Conservation (phyloP, 2,797 vertebrate genomes). For the Myoxocephalus aenaeus region DNA sequence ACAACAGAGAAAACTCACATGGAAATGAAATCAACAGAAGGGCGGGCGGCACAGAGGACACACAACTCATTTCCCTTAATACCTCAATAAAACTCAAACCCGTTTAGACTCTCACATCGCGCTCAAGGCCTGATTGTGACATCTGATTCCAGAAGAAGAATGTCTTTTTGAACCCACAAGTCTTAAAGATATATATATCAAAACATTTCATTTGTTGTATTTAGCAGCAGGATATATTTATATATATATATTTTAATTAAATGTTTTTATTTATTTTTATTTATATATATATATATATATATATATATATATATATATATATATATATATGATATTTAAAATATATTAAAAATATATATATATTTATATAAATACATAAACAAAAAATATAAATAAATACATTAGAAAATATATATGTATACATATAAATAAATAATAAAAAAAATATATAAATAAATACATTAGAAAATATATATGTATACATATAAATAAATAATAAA, state of each 20-base stretch:
- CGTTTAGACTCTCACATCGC: constrained; percentile 57
- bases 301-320: background rate
- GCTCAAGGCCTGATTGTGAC: constrained; percentile 65
- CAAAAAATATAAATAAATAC: too few species aligned
- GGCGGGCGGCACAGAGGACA: constrained; percentile 54
- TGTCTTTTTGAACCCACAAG: constrained; percentile 47
- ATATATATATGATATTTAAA: too few species aligned
- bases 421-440: too few species aligned
- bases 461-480: too few species aligned
- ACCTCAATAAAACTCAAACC: constrained; percentile 71
- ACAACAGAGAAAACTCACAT: constrained; percentile 50
- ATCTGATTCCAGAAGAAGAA: constrained; percentile 62
- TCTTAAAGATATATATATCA: background rate
- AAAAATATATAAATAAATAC: too few species aligned
- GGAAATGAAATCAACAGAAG: constrained; percentile 79
- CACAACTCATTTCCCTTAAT: constrained; percentile 77
- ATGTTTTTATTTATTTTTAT: background rate
- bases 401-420: too few species aligned
- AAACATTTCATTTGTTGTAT: too few species aligned
- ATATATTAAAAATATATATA: too few species aligned
- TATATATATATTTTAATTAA: too few species aligned
- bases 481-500: too few species aligned
- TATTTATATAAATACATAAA: too few species aligned
- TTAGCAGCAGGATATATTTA: too few species aligned
- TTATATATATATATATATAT: background rate